Base-by-base conservation (phyloP, 2,113 vertebrate species). In the Oncorhynchus mykiss region DNA sequence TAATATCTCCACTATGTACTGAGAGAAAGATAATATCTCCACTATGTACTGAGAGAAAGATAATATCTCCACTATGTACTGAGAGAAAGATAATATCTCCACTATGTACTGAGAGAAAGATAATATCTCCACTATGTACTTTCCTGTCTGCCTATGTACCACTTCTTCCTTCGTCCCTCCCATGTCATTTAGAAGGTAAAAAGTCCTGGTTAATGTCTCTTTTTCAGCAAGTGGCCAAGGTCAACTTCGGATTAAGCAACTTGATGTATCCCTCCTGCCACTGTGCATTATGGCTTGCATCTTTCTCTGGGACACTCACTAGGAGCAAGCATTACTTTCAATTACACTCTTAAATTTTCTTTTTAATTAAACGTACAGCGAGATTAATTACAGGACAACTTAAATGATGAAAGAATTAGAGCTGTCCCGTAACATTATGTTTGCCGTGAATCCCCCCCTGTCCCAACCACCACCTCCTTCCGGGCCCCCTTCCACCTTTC, bases 351-450 rank as follows among this genome's bases (percentile, higher is more conserved):
- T 88, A 92, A 91, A 90, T 92, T 92, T 91, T 92, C 86, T 89
- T 88, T 93, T 93, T 92, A 94, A 93, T 93, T 93, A 92, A 94
- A 92, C 64, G 77, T 87, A 85, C 84, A 81, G 87, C 81, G 87
- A 88, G 90, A 93, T 94, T 92, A 92, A 93, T 92, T 90, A 88
- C 78, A 70, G 79, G 86, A 84, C 79, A 71, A 78, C 82, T 84
- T 91, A 88, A 90, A 91, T 83, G 86, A 90, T 85, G 77, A 80
- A 88, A 92, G 68, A 86, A 85, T 85, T 87, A 81, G 83, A 87
- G 76, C 82, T 88, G 88, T 89, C 91, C 84, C 71, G 76, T 80
- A 91, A 89, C 83, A 82, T 87, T 80, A 84, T 74, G 74, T 78
- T 79, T 72, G 82, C 74, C 73, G 82, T 81, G 78, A 80, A 88